Evolutionary conservation across 1,140 invertebrate species (phyloP).

Genomic region (Radopholus similis): DNA sequence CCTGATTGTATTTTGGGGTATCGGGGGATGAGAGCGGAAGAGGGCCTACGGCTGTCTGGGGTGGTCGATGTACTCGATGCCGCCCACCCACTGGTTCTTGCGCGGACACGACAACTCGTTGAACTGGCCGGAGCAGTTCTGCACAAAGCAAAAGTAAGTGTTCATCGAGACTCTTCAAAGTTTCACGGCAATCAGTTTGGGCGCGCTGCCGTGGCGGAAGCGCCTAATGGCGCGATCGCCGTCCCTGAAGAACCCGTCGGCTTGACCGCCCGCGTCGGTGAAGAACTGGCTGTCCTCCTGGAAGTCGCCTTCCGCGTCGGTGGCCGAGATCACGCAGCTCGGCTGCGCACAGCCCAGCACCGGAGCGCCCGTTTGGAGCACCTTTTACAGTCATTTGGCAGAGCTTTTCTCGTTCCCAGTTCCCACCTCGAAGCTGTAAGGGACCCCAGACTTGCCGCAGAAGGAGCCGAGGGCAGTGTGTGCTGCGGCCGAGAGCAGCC

Average conservation of each 20-base stretch:
- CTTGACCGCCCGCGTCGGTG: slow-evolving; percentile 45
- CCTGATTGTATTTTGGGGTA: slow-evolving; percentile 24
- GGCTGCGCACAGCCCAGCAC: slow-evolving; percentile 57
- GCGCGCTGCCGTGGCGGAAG: slow-evolving; percentile 37
- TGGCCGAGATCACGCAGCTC: slow-evolving; percentile 42
- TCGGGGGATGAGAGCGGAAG: neutral
- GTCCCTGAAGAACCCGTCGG: slow-evolving; percentile 55
- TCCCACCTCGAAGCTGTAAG: slow-evolving; percentile 51
- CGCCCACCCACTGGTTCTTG: slow-evolving; percentile 58
- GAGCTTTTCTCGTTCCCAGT: too few relatives aligned
- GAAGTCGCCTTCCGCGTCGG: slow-evolving; percentile 42
- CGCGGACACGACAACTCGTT: slow-evolving; percentile 51
- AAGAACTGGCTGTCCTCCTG: slow-evolving; percentile 47
- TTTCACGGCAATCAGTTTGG: slow-evolving; percentile 47
- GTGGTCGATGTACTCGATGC: slow-evolving; percentile 59
- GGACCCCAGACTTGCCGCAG: slow-evolving; percentile 52
- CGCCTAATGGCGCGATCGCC: slow-evolving; percentile 47
- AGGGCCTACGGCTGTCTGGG: slow-evolving; percentile 52
- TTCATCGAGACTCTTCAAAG: neutral
- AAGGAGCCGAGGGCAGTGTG: slow-evolving; percentile 30
- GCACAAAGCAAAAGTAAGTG: slow-evolving; percentile 7
- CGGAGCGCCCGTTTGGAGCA: slow-evolving; percentile 43
- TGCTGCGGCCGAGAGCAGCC: neutral
- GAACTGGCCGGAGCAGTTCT: slow-evolving; percentile 54
- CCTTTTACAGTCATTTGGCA: too few relatives aligned